These are phyloP conservation scores for Drosophila arawakana DNA, from an alignment of 1,140 invertebrate genomes.

Conservation along the genomic window DNA sequence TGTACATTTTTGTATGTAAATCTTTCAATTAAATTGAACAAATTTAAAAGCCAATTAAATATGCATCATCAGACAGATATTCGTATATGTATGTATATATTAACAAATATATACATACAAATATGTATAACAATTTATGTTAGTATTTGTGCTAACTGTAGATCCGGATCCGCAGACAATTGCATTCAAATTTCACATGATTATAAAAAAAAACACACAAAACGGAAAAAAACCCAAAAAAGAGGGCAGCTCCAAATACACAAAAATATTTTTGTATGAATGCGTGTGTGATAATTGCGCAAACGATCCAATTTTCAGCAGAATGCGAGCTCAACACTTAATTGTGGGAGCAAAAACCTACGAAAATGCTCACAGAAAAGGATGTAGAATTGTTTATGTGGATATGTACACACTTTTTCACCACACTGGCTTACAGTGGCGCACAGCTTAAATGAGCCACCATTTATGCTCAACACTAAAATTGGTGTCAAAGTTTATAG, in stretches of 20 bases:
- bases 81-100: not conserved
- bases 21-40: constrained; percentile 9
- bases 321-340: constrained; percentile 34
- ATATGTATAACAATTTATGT: not conserved
- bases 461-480: not conserved
- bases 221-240: constrained; percentile 10
- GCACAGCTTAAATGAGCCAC: too few species aligned
- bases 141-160: constrained; percentile 19
- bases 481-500: too few species aligned
- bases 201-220: constrained; percentile 34
- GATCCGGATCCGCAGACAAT: constrained; percentile 42
- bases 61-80: constrained; percentile 5
- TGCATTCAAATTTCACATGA: constrained; percentile 52
- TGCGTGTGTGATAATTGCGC: constrained; percentile 30
- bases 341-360: constrained; percentile 40
- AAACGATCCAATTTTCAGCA: constrained; percentile 37
- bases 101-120: not conserved
- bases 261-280: constrained; percentile 37
- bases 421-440: not conserved
- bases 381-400: not conserved
- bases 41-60: constrained; percentile 16
- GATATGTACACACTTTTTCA: not conserved
- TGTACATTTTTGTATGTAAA: not conserved
- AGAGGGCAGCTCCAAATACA: constrained; percentile 29
- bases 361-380: not conserved